Percentiles rank a stretch among this genome's conserved stretches.
These are phyloP conservation scores for Gymnorhina tibicen DNA, from an alignment of 2,113 vertebrate genomes.

Conservation along the genomic window DNA sequence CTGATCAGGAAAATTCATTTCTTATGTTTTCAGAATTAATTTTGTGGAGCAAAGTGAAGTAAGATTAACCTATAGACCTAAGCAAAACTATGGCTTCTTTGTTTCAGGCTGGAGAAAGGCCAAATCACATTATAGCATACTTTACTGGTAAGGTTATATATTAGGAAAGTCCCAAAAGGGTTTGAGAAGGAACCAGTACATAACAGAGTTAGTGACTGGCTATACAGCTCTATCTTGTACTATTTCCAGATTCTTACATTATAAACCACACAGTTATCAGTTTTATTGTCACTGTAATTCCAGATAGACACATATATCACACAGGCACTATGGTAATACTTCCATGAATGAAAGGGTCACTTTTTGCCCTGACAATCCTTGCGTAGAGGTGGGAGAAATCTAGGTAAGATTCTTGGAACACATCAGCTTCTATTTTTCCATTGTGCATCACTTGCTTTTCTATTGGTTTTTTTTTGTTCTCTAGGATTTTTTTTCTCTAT, in stretches of 20 bases:
- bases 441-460: not conserved
- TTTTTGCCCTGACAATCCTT: not conserved
- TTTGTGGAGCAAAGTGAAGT: constrained; percentile 60
- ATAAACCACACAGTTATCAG: not conserved
- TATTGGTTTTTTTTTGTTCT: not conserved
- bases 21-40: constrained; percentile 67
- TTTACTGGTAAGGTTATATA: constrained; percentile 53
- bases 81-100: constrained; percentile 61
- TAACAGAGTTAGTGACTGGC: not conserved
- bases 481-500: not conserved
- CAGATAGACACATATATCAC: not conserved
- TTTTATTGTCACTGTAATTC: not conserved
- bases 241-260: constrained; percentile 29
- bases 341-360: not conserved
- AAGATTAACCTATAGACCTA: constrained; percentile 66
- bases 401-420: not conserved
- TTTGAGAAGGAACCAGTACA: not conserved
- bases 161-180: constrained; percentile 31
- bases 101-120: constrained; percentile 61
- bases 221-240: not conserved
- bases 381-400: not conserved
- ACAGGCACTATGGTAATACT: not conserved
- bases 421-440: not conserved
- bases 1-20: constrained; percentile 65
- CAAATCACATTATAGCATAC: constrained; percentile 65